Percentiles rank a stretch among this genome's conserved stretches.
Conservation (phyloP, 1,140 invertebrate species). For the Calliopsis andreniformis region DNA sequence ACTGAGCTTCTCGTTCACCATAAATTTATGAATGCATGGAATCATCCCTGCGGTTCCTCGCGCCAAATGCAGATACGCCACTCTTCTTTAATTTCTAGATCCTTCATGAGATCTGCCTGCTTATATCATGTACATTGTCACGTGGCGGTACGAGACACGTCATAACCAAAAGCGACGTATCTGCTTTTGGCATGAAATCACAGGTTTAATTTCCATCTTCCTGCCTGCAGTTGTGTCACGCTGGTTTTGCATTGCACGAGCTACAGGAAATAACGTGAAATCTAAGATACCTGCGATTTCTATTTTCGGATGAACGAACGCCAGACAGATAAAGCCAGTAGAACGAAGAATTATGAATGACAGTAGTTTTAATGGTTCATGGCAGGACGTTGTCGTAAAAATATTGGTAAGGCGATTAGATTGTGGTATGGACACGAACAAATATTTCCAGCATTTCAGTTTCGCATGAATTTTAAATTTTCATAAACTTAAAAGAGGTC, state of each 20-base stretch:
- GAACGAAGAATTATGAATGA: background rate
- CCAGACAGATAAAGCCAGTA: background rate
- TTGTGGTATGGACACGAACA: no score
- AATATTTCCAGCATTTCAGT: no score
- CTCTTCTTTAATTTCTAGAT: conserved; percentile 31
- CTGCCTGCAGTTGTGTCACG: background rate
- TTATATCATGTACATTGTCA: conserved; percentile 31
- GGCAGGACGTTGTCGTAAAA: background rate
- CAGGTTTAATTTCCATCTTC: conserved; percentile 39
- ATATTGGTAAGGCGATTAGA: no score
- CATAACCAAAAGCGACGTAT: background rate
- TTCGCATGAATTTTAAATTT: no score
- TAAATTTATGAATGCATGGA: conserved; percentile 16
- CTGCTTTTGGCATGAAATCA: conserved; percentile 23
- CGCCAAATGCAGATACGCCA: background rate
- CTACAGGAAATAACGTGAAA: background rate
- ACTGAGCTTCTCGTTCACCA: background rate
- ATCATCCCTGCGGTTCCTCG: background rate
- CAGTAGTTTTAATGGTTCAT: background rate
- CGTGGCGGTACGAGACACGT: conserved; percentile 13
- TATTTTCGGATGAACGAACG: background rate
- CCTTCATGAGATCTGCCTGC: background rate
- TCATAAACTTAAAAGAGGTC: no score
- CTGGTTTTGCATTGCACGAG: background rate
- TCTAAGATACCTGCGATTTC: conserved; percentile 10